A percentile compares a stretch with the other conserved stretches of the same genome.
Conservation (phyloP, 2,888 invertebrate species). For the Lasioglossum figueresi region DNA sequence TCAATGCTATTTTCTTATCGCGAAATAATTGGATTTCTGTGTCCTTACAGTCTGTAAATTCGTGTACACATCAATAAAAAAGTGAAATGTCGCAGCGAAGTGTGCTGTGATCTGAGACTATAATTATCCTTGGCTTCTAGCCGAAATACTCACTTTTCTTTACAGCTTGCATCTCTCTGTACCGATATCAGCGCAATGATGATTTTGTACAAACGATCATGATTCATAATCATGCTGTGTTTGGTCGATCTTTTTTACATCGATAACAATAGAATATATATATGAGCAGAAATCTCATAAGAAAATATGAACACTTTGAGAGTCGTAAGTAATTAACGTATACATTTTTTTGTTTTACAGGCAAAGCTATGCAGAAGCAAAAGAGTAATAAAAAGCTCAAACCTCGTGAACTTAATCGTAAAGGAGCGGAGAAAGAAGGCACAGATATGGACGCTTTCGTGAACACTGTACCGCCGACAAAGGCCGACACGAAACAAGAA, state of each 20-base stretch:
- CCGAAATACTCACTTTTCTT: slow-evolving; percentile 77
- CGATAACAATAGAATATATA: neutral
- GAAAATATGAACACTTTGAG: neutral
- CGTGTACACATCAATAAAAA: slow-evolving; percentile 46
- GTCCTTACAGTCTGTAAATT: neutral
- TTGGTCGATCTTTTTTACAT: neutral
- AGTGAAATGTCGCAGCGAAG: slow-evolving; percentile 69
- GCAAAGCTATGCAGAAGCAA: slow-evolving; percentile 83
- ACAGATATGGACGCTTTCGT: slow-evolving; percentile 87
- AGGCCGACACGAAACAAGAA: slow-evolving; percentile 70
- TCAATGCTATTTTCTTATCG: neutral
- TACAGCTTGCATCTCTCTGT: slow-evolving; percentile 66
- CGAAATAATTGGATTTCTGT: neutral
- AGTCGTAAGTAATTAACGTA: neutral
- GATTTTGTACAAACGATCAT: slow-evolving; percentile 28
- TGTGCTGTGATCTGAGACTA: slow-evolving; percentile 73
- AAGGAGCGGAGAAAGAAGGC: slow-evolving; percentile 86
- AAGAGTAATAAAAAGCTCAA: slow-evolving; percentile 85
- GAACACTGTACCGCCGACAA: slow-evolving; percentile 69
- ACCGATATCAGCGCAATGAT: slow-evolving; percentile 47
- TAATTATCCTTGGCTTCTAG: slow-evolving; percentile 78
- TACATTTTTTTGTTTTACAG: slow-evolving; percentile 63
- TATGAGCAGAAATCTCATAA: neutral
- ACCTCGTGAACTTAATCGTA: slow-evolving; percentile 85
- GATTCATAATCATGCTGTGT: neutral